Percentiles rank a stretch among this genome's conserved stretches.
These are phyloP conservation scores for Hyphantria cunea DNA, from an alignment of 1,140 invertebrate species.

Conservation along the genomic window DNA sequence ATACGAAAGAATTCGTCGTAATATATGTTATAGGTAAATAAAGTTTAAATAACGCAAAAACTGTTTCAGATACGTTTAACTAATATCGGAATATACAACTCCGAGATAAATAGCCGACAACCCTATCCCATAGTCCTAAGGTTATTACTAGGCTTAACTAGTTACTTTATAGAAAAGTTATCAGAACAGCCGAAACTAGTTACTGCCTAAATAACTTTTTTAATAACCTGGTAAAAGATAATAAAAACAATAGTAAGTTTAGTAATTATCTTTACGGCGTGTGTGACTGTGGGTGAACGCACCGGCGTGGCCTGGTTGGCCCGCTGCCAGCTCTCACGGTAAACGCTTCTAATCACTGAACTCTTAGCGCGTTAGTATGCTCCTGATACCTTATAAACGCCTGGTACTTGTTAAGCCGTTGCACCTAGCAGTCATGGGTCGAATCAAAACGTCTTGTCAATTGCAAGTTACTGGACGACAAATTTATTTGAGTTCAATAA, in stretches of 20 bases:
- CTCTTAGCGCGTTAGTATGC: constrained; percentile 52
- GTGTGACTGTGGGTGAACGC: constrained; percentile 62
- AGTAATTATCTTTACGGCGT: constrained; percentile 62
- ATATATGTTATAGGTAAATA: no score
- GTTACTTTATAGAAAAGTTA: no score
- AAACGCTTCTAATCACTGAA: constrained; percentile 65
- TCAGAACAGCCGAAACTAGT: no score
- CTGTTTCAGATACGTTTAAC: no score
- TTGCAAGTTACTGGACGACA: constrained; percentile 28
- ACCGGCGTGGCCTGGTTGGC: constrained; percentile 70
- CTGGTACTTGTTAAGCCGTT: constrained; percentile 60
- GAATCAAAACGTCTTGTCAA: constrained; percentile 11
- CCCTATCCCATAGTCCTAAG: no score
- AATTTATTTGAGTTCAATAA: constrained; percentile 28
- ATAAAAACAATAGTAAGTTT: constrained; percentile 61
- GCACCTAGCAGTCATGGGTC: constrained; percentile 40
- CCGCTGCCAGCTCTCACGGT: constrained; percentile 66
- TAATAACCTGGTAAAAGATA: neutral
- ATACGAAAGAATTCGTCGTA: no score
- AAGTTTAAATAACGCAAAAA: no score
- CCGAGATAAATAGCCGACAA: no score
- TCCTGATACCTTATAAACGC: constrained; percentile 66
- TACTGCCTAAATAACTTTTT: no score
- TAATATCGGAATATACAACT: no score
- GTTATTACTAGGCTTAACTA: no score